Evolutionary conservation across 2,113 vertebrate genomes (phyloP), one percentile per base, ranked within the genome.

Genomic region (Actenoides hombroni): DNA sequence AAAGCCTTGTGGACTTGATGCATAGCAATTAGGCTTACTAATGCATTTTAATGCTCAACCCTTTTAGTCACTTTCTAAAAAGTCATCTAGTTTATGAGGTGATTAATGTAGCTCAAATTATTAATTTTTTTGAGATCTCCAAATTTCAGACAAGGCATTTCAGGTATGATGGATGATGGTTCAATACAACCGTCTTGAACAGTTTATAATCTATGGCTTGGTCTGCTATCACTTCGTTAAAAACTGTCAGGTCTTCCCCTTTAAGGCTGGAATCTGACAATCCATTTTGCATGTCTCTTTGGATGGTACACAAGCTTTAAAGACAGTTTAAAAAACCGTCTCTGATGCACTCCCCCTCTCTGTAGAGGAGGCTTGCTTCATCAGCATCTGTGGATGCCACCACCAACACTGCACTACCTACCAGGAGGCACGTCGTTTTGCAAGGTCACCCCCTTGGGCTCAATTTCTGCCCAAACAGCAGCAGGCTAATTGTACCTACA

Each of bases 11-110:
- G 68, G 53, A 83, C 20, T 6, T 35, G 39, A 60, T 76, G 61
- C 65, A 53, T 48, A 76, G 46, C 86, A 94, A 68, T 74, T 69
- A 81, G 25, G 28, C 54, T 86, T 86, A 54, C 33, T 63, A 48
- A 63, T 10, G 25, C 29, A 20, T 82, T 91, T 89, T 93, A 90
- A 87, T 71, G 20, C 9, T 91, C 48, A 39, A 15, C 1, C 1
- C 14, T 64, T 84, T 76, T 19, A 71, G 44, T 35, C 14, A 14
- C 53, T 61, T 82, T 73, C 19, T 71, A 68, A 31, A 67, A 79
- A 39, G 28, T 68, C n/a, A 31, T 46, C 9, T 70, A 53, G 16
- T 35, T 92, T 84, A 46, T 68, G 28, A 75, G 37, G 46, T 68
- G 0, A 71, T 91, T 63, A 77, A 49, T 0, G 0, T 63, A 15